Evolutionary conservation across 2,113 vertebrate species (phyloP).

Genomic region (Puma concolor): DNA sequence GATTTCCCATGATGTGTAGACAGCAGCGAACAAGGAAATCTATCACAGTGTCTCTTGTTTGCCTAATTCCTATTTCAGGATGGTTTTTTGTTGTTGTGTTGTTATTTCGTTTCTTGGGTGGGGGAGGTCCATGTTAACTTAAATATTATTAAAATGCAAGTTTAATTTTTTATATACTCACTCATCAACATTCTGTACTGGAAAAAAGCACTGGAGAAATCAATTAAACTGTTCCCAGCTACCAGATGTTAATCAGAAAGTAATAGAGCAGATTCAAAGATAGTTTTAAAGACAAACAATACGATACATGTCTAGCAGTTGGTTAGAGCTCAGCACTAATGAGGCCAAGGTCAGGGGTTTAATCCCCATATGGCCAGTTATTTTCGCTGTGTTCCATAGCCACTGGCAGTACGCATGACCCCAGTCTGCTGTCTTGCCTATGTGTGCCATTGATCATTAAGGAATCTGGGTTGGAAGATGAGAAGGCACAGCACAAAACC

Average conservation of each 20-base stretch:
- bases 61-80: not conserved
- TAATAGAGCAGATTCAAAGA: constrained; percentile 53
- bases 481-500: not conserved
- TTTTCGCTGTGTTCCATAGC: constrained; percentile 4
- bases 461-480: not conserved
- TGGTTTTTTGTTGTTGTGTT: not conserved
- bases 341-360: constrained; percentile 51
- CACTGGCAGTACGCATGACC: not conserved
- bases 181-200: constrained; percentile 32
- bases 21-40: constrained; percentile 52
- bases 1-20: not conserved
- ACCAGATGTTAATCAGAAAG: constrained; percentile 62
- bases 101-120: not conserved
- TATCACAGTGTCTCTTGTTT: not conserved
- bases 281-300: constrained; percentile 57
- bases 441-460: not conserved
- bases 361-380: constrained; percentile 26
- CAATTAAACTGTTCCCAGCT: constrained; percentile 48
- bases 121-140: not conserved
- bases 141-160: not conserved
- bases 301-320: not conserved
- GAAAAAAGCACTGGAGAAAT: constrained; percentile 44
- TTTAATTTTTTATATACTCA: constrained; percentile 41
- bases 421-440: not conserved
- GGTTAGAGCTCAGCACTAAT: constrained; percentile 32